Conservation (phyloP, 2,797 vertebrate genomes). For the Lepus oiostolus region DNA sequence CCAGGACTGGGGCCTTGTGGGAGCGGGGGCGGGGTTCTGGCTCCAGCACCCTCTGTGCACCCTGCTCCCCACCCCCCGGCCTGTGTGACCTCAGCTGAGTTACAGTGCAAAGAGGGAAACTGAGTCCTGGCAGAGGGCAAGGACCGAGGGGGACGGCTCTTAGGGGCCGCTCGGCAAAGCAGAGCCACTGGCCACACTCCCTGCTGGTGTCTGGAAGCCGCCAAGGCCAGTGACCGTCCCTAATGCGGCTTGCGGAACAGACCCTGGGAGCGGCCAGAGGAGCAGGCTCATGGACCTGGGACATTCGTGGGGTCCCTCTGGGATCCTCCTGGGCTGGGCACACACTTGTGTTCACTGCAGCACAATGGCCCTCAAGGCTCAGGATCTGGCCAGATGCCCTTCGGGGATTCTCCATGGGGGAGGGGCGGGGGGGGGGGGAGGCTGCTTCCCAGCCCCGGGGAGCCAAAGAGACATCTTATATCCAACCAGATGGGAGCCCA, state of each 20-base stretch:
- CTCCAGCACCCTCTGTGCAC: background rate
- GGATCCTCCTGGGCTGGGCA: background rate
- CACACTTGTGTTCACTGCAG: background rate
- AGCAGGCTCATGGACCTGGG: background rate
- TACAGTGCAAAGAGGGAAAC: background rate
- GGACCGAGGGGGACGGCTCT: background rate
- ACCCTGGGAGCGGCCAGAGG: rapidly evolving
- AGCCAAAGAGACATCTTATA: background rate
- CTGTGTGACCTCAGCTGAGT: no score
- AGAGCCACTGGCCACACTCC: rapidly evolving
- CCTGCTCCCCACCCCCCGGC: no score
- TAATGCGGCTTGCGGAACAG: background rate
- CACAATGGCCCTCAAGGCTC: no score
- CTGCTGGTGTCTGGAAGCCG: background rate
- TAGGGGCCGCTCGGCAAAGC: rapidly evolving
- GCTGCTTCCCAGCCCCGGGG: rapidly evolving
- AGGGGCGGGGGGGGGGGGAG: background rate
- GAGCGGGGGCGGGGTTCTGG: no score
- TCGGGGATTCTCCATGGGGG: background rate
- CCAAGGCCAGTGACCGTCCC: background rate
- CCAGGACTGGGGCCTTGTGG: no score
- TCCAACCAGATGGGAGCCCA: background rate
- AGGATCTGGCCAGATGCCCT: background rate
- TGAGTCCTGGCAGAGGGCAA: background rate
- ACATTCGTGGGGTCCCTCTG: background rate